Evolutionary conservation across 2,113 vertebrate genomes (phyloP), one percentile per base, ranked within the genome.

Genomic region (Neoarius graeffei): DNA sequence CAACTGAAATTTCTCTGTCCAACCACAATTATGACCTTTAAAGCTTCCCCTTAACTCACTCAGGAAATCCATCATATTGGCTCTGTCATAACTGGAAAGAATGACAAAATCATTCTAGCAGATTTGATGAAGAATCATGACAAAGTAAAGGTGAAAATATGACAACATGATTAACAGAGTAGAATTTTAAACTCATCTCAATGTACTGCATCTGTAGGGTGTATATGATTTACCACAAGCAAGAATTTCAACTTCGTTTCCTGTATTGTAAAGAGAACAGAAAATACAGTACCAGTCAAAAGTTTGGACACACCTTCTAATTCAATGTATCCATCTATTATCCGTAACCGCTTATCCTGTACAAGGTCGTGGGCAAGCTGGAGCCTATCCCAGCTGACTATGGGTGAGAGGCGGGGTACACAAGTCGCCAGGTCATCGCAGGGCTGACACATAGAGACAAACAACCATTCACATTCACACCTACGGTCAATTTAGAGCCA

Each of bases 11-110:
- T 90, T 87, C 88, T 85, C 83, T 88, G 85, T 86, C 84, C 85
- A 87, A 93, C 92, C 92, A 90, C 88, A 93, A 84, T 90, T 91
- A 85, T 89, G 91, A 89, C 88, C 94, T 89, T 85, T 79, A 76
- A 27, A 57, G 67, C 89, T 83, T 85, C 77, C 30, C 20, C 48
- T 90, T 87, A 73, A 82, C 84, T 89, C 88, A 52, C 69, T 89
- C 69, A 84, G 83, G 85, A 89, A 83, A 88, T 79, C 56, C 59
- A 66, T 79, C 69, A 56, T 79, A 86, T 83, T 84, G 50, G 50
- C 76, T 84, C 85, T 76, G 85, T 87, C 89, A 81, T 89, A 81
- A 87, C 74, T 87, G 87, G 85, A 90, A 89, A 86, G 79, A 87
- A 64, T 87, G 85, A 88, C 71, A 73, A 86, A 83, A 86, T 90